Evolutionary conservation across 2,113 vertebrate species (phyloP).

Genomic region (Rhineura floridana): DNA sequence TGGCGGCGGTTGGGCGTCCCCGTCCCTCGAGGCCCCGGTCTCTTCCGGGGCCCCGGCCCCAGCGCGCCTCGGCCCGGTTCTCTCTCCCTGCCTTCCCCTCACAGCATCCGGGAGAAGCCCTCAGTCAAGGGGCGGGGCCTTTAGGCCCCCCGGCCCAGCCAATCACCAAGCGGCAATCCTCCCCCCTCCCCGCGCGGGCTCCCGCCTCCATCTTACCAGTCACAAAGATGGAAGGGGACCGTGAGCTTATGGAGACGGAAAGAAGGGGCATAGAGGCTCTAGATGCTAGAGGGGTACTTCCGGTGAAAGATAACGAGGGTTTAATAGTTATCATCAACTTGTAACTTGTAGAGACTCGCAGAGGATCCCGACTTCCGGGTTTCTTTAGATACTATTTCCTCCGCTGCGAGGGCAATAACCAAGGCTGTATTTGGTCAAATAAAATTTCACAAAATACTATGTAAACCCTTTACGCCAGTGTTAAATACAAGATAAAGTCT

Average conservation of each 20-base stretch:
- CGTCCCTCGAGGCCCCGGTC: not conserved
- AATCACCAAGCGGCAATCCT: not conserved
- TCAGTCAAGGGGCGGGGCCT: not conserved
- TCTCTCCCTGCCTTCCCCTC: not conserved
- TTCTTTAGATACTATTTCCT: not conserved
- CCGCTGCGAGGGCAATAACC: not conserved
- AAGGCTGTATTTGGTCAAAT: too few species aligned
- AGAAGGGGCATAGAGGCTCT: too few species aligned
- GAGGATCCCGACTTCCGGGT: not conserved
- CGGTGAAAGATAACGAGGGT: not conserved
- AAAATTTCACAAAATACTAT: too few species aligned
- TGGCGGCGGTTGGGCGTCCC: not conserved
- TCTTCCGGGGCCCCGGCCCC: not conserved
- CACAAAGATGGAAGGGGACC: slow-evolving; percentile 13
- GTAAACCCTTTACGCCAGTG: too few species aligned
- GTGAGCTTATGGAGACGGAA: not conserved
- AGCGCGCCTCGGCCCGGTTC: slow-evolving; percentile 17
- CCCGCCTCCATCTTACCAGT: slow-evolving; percentile 33
- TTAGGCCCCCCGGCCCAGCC: not conserved
- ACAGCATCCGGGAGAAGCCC: slow-evolving; percentile 55
- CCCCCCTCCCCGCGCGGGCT: not conserved
- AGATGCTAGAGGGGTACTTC: not conserved
- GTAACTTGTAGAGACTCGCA: not conserved
- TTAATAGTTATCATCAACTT: not conserved
- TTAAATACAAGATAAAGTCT: too few species aligned